Evolutionary conservation across 2,797 vertebrate genomes (phyloP).

Genomic region (Rhyacichthys aspro): DNA sequence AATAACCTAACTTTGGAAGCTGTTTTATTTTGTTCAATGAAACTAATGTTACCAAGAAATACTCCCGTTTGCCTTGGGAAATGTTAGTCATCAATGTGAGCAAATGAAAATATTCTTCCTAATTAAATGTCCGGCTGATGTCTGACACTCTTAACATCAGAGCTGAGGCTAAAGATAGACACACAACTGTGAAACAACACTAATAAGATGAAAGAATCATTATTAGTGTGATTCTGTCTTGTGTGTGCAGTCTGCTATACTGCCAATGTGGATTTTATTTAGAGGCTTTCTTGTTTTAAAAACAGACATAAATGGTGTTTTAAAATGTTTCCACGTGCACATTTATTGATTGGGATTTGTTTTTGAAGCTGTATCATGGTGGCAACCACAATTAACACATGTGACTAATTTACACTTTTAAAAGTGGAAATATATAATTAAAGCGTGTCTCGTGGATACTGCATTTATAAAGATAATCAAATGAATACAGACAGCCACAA

Average conservation of each 20-base stretch:
- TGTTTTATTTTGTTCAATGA: neutral
- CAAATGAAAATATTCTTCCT: constrained; percentile 32
- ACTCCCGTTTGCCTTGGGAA: constrained; percentile 7
- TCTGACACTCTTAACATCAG: constrained; percentile 43
- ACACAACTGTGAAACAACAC: constrained; percentile 3
- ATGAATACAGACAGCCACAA: neutral
- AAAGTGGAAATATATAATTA: neutral
- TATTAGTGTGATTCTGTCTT: constrained; percentile 35
- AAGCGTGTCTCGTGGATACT: neutral
- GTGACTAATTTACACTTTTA: constrained; percentile 30
- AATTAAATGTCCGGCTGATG: constrained; percentile 51
- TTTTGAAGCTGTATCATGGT: constrained; percentile 37
- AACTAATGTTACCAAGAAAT: neutral
- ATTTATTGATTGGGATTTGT: constrained; percentile 39
- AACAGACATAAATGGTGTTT: constrained; percentile 40
- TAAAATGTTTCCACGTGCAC: constrained; percentile 59
- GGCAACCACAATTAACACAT: constrained; percentile 31
- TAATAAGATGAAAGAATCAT: constrained; percentile 33
- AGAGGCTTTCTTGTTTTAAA: constrained; percentile 41
- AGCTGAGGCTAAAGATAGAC: constrained; percentile 37
- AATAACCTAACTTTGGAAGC: too few relatives aligned
- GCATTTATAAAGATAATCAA: neutral
- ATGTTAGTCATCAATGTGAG: constrained; percentile 35
- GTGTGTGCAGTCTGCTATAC: constrained; percentile 22
- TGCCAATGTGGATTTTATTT: constrained; percentile 48